phyloP scores from a whole-genome alignment of 1,140 invertebrate genomes.

The Aplysia californica region DNA sequence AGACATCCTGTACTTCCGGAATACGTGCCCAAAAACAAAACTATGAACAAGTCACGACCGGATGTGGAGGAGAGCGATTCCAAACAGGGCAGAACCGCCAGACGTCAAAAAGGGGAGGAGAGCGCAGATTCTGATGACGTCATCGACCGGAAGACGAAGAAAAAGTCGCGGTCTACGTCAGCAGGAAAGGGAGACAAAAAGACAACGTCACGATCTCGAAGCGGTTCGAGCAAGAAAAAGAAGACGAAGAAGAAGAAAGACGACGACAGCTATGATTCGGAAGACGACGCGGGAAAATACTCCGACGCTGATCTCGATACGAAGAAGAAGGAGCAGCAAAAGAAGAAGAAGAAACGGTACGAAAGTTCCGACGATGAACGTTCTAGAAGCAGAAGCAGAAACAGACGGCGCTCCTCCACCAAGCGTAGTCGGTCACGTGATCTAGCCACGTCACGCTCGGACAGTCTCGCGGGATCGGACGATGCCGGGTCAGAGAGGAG shows the following conservation, averaged over 20 bases:
- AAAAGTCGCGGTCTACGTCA: no score
- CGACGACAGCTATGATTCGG: not conserved
- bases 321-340: no score
- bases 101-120: not conserved
- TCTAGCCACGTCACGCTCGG: not conserved
- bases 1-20: conserved; percentile 12
- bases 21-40: conserved; percentile 1
- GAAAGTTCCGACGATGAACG: not conserved
- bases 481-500: not conserved
- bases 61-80: not conserved
- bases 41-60: not conserved
- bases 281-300: not conserved
- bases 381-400: not conserved
- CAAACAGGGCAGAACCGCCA: not conserved
- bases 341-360: not conserved
- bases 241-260: not conserved
- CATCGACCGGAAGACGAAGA: no score
- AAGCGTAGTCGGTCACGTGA: conserved; percentile 12
- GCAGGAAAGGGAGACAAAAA: not conserved
- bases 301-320: no score
- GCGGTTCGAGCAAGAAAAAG: not conserved
- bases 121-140: not conserved
- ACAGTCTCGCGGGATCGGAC: not conserved
- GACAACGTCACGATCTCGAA: not conserved
- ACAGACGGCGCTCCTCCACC: not conserved